Evolutionary conservation across 2,113 vertebrate genomes (phyloP), one percentile per base, ranked within the genome.

Genomic region (Sula dactylatra): DNA sequence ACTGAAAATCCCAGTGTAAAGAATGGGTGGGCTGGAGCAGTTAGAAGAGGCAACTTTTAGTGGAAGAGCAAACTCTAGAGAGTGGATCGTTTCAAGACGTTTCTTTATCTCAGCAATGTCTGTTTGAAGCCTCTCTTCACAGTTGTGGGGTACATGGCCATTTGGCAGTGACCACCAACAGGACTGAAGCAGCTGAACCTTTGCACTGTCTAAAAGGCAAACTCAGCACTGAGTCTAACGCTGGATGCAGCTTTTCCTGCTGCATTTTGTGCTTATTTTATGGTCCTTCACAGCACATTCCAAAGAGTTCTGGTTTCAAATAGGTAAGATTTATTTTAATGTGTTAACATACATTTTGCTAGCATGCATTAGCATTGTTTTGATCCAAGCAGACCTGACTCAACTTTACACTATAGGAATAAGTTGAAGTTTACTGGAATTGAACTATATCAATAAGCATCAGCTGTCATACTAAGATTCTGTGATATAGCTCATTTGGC

Each of bases 351-450:
- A 34, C 32, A 7, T 58, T 86, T 90, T 90, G 34, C 11, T 67
- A 22, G 47, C 26, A 17, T 3, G 6, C 24, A 55, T 76, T 56
- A 65, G 7, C 7, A 7, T 52, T 54, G 42, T 76, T 85, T 67
- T 71, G 47, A 82, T 84, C 2, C 7, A 95, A 90, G 44, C n/a
- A 73, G 58, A 83, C 40, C 14, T 67, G 55, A 82, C 55, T 79
- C 78, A 62, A 76, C 67, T 65, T 91, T 64, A 77, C 19, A 13
- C 54, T 81, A 36, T 25, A 71, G 59, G 58, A 95, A 76, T 3
- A 73, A n/a, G 56, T 22, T 90, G 66, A 44, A 82, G 26, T 91
- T 94, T 91, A 72, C 71, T 73, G 82, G 94, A 96, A 96, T 26
- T 44, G 27, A 87, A 22, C 49, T 82, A 15, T 40, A 76, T 52